Evolutionary conservation across 2,113 vertebrate species (phyloP), one percentile per base, ranked within the genome.

Genomic region (Marmota flaviventris): DNA sequence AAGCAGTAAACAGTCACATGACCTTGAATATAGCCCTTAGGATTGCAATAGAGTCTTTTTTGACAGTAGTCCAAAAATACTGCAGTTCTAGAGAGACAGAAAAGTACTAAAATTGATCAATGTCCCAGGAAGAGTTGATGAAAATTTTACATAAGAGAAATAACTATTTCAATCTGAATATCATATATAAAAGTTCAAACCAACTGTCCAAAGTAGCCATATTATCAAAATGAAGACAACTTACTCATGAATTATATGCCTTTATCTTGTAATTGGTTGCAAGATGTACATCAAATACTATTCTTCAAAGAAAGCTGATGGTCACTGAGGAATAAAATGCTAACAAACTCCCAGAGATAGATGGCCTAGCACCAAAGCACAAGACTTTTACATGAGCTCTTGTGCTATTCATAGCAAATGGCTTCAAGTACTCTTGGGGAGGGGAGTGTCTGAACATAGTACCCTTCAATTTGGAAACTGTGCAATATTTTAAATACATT

Each of bases 1-100:
- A 98, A 95, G 85, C 61, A 75, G n/a, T 93, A 56, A 98, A 97
- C 8, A 91, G 77, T 98, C 97, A 97, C 69, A 53, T 95, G 92
- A 88, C 73, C 45, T 96, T 88, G 39, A 79, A 89, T 94, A 34
- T 75, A 96, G n/a, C 85, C 91, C 72, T 97, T 95, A 97, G 92
- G 89, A 81, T 65, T 94, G 34, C 29, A 95, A 34, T 42, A 84
- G 27, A 96, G n/a, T 24, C 61, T 27, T 56, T 53, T 98, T 96
- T 96, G 90, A 97, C 48, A 96, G 22, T 45, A 95, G 20, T 18
- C 32, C 94, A 97, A 98, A 98, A 96, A 91, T 89, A 95, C 13
- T 27, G 22, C 24, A 2, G 0, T 95, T 97, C 77, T 69, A 78
- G 1, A 81, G 53, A 70, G 58, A 95, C 76, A 8, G 58, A 91